Evolutionary conservation across 1,140 invertebrate species (phyloP).

Genomic region (Radopholus similis): DNA sequence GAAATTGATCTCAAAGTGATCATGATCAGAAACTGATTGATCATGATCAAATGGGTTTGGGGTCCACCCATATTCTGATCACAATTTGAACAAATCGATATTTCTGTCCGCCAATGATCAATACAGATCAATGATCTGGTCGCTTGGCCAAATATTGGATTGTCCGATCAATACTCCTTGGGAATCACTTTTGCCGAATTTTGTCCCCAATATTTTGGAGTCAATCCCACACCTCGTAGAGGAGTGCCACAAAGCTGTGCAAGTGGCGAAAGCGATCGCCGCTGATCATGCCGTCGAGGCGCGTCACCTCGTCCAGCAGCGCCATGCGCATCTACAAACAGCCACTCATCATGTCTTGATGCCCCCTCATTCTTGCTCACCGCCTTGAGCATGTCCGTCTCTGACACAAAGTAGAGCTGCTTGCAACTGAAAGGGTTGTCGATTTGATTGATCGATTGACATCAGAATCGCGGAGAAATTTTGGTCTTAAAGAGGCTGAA

Average conservation of each 20-base stretch:
- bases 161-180: too few relatives aligned
- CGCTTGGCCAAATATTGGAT: too few relatives aligned
- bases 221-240: constrained; percentile 44
- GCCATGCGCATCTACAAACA: constrained; percentile 37
- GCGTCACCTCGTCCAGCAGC: constrained; percentile 49
- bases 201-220: too few relatives aligned
- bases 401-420: constrained; percentile 54
- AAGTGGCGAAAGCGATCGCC: constrained; percentile 54
- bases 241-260: constrained; percentile 51
- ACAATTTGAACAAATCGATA: too few relatives aligned
- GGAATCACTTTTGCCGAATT: too few relatives aligned
- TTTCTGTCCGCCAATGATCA: too few relatives aligned
- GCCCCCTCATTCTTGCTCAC: not conserved
- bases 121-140: too few relatives aligned
- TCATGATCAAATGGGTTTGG: too few relatives aligned
- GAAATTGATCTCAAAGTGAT: too few relatives aligned
- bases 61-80: too few relatives aligned
- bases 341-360: not conserved
- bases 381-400: constrained; percentile 59
- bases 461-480: not conserved
- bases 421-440: constrained; percentile 28
- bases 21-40: too few relatives aligned
- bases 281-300: constrained; percentile 36
- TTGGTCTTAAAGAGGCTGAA: too few relatives aligned
- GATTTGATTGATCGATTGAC: constrained; percentile 16